A percentile compares a stretch with the other conserved stretches of the same genome.
Evolutionary conservation across 2,888 invertebrate species (phyloP).

Genomic region (Helicoverpa assulta): DNA sequence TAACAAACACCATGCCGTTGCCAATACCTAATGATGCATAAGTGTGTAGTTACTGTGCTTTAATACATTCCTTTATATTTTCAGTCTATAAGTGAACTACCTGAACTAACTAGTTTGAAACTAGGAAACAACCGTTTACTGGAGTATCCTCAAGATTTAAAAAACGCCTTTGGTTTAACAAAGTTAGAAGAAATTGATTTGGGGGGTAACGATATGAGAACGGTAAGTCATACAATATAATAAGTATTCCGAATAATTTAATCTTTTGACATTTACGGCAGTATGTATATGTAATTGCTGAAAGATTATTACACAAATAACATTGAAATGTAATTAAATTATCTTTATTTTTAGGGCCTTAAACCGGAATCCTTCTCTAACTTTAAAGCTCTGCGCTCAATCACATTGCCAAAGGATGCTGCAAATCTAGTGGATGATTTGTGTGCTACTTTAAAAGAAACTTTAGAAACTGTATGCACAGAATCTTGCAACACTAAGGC

Average conservation of each 20-base stretch:
- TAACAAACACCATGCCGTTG: too few relatives aligned
- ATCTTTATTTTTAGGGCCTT: slow-evolving; percentile 73
- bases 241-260: too few relatives aligned
- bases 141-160: slow-evolving; percentile 84
- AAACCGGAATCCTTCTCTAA: slow-evolving; percentile 77
- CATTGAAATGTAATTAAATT: background rate
- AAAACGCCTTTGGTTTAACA: slow-evolving; percentile 79
- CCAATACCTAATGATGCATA: too few relatives aligned
- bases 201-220: slow-evolving; percentile 86
- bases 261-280: too few relatives aligned
- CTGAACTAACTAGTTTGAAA: slow-evolving; percentile 76
- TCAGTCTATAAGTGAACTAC: slow-evolving; percentile 85
- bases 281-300: too few relatives aligned
- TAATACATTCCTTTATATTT: slow-evolving; percentile 60
- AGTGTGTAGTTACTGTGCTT: background rate
- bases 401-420: slow-evolving; percentile 76
- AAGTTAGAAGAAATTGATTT: slow-evolving; percentile 85
- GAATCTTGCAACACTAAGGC: slow-evolving; percentile 72
- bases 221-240: slow-evolving; percentile 64
- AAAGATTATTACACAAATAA: too few relatives aligned
- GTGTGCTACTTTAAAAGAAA: slow-evolving; percentile 75
- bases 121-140: slow-evolving; percentile 83
- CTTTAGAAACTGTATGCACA: slow-evolving; percentile 78
- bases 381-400: slow-evolving; percentile 76
- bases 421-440: slow-evolving; percentile 74